phyloP scores from a whole-genome alignment of 2,797 vertebrate species.

The Acipenser transmontanus region DNA sequence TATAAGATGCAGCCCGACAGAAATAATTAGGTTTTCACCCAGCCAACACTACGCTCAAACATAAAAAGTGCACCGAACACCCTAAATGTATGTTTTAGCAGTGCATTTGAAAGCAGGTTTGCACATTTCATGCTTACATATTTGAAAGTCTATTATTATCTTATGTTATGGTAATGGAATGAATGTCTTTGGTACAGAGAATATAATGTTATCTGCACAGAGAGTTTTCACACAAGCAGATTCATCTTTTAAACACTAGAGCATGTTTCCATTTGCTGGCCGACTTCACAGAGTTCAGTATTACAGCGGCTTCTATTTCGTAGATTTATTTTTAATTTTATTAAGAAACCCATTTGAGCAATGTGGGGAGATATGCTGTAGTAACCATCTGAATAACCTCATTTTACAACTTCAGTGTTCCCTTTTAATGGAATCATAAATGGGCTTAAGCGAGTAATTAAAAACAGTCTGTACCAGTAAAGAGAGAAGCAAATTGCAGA shows the following conservation, averaged over 20 bases:
- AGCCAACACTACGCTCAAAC: constrained; percentile 69
- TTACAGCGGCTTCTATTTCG: not conserved
- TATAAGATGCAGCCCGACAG: constrained; percentile 60
- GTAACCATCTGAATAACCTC: constrained; percentile 55
- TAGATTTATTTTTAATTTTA: not conserved
- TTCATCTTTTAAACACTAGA: not conserved
- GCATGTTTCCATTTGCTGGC: constrained; percentile 2
- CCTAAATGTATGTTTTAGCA: constrained; percentile 69
- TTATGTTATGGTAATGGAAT: not conserved
- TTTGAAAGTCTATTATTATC: constrained; percentile 27
- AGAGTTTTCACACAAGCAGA: not conserved
- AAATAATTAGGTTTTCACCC: constrained; percentile 82
- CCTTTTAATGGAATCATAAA: constrained; percentile 55
- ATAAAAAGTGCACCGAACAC: constrained; percentile 41
- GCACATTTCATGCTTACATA: constrained; percentile 70
- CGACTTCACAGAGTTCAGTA: constrained; percentile 16
- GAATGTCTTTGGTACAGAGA: not conserved
- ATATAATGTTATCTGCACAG: too few relatives aligned
- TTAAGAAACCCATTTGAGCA: not conserved
- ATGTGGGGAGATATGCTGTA: constrained; percentile 24
- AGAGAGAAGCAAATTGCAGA: constrained; percentile 31
- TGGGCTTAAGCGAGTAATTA: constrained; percentile 62
- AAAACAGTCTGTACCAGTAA: constrained; percentile 55
- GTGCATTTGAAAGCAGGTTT: constrained; percentile 71
- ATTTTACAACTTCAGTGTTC: constrained; percentile 59